Evolutionary conservation across 2,113 vertebrate genomes (phyloP), one percentile per base, ranked within the genome.

Genomic region (Prochilodus magdalenae): DNA sequence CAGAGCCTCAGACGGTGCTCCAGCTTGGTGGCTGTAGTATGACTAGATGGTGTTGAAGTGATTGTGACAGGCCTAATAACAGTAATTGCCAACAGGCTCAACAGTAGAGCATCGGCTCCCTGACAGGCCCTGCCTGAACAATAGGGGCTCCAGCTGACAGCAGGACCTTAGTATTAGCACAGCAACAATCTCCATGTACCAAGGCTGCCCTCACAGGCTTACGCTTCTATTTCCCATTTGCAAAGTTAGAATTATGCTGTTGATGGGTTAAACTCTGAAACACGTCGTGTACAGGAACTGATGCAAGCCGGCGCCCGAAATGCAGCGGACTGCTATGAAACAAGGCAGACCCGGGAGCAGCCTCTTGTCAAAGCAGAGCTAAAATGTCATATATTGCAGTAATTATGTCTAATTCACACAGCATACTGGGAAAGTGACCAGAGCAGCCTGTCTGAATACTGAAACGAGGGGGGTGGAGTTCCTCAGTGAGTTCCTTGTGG

Each of bases 51-150:
- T 73, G 63, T 65, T 27, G 40, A 80, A 83, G 63, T 75, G 57
- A 77, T 83, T 85, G 51, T 77, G 77, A 84, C 81, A 79, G 81
- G 44, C 76, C 67, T 84, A 84, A 84, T 85, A 85, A 79, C 81
- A 62, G 77, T 75, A 80, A 78, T 66, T 78, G 86, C 81, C 75
- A 53, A 59, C 67, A 73, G 72, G 67, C 24, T 60, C 60, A 22
- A 44, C 5, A 36, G 63, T 62, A 36, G n/a, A 60, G 66, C 60
- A 77, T 77, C 85, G 77, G 71, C 79, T 79, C 74, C 81, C 79
- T 82, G 82, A 85, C 57, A 78, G 70, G 60, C 30, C 60, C 84
- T 72, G 81, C 82, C 87, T 65, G 73, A 82, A 85, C 70, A 81
- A 83, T 29, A 6, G 29, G 26, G n/a, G 33, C 77, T 36, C 51